phyloP scores from a whole-genome alignment of 1,140 invertebrate genomes.

The Neelides sp. region DNA sequence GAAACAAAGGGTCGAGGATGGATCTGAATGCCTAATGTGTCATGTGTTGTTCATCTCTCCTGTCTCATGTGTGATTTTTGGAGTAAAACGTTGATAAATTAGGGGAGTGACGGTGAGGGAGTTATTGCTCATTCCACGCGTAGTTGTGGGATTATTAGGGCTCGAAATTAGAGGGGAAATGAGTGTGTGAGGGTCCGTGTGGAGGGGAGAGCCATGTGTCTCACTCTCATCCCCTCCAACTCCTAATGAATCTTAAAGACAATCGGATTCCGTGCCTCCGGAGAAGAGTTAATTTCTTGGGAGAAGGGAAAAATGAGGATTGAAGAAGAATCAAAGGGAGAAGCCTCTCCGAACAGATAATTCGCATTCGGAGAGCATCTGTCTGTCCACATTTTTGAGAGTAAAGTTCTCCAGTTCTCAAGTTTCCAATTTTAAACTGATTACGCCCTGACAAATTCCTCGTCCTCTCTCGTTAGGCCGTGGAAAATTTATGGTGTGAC shows the following conservation, averaged over 20 bases:
- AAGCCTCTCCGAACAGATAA: slow-evolving; percentile 4
- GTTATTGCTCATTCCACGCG: neutral
- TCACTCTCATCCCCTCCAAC: neutral
- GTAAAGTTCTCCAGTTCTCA: neutral
- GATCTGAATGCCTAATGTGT: no score
- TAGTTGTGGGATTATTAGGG: slow-evolving; percentile 1
- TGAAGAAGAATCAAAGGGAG: slow-evolving; percentile 1
- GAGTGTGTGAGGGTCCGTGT: neutral
- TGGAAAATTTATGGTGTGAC: slow-evolving; percentile 26
- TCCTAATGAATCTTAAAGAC: no score
- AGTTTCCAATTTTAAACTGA: slow-evolving; percentile 27
- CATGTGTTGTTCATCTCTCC: no score
- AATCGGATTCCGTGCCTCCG: no score
- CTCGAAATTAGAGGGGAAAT: slow-evolving; percentile 2
- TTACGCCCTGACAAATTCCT: slow-evolving; percentile 20
- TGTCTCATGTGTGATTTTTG: no score
- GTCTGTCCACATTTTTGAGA: slow-evolving; percentile 7
- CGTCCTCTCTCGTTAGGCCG: slow-evolving; percentile 20
- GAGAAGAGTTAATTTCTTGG: neutral
- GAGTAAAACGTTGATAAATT: no score
- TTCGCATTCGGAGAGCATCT: slow-evolving; percentile 8
- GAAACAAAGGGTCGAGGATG: no score
- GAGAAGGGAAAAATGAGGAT: neutral
- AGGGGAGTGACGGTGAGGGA: no score
- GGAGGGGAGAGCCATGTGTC: neutral